These are phyloP conservation scores for Stichodactyla helianthus DNA, from an alignment of 64 coral and sea anemone species.

Conservation along the genomic window DNA sequence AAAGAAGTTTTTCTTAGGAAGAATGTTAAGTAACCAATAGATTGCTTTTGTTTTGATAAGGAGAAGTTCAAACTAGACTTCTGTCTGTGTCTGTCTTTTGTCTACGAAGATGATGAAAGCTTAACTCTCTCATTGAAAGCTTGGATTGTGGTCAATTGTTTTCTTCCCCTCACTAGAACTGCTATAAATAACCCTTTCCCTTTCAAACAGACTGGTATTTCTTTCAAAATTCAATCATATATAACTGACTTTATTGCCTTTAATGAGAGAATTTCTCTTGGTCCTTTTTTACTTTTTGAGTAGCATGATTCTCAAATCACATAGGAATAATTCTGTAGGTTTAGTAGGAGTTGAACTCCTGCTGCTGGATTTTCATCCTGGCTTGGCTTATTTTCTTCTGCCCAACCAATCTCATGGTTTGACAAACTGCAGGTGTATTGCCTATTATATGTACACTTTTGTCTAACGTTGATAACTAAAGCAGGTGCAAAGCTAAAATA, in stretches of 20 bases:
- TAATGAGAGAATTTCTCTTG: background rate
- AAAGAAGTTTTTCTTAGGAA: background rate
- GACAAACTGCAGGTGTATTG: slow-evolving; percentile 6
- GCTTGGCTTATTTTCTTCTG: slow-evolving; percentile 2
- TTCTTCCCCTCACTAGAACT: background rate
- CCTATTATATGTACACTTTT: background rate
- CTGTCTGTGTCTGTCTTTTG: background rate
- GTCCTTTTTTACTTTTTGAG: background rate
- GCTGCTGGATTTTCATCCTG: background rate
- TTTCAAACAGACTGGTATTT: background rate
- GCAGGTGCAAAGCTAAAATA: background rate
- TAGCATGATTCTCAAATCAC: background rate
- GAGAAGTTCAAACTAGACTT: background rate
- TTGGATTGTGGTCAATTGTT: background rate
- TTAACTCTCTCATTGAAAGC: background rate
- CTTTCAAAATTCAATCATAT: background rate
- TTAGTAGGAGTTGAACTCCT: background rate
- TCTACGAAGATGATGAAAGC: background rate
- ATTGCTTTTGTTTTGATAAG: background rate
- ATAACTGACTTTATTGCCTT: background rate
- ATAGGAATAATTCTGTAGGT: background rate
- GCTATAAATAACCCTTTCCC: background rate
- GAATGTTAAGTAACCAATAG: background rate
- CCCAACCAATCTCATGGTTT: background rate
- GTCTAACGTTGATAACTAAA: slow-evolving; percentile 11